Conservation (phyloP, 1,140 invertebrate species). For the Oscheius sp. region DNA sequence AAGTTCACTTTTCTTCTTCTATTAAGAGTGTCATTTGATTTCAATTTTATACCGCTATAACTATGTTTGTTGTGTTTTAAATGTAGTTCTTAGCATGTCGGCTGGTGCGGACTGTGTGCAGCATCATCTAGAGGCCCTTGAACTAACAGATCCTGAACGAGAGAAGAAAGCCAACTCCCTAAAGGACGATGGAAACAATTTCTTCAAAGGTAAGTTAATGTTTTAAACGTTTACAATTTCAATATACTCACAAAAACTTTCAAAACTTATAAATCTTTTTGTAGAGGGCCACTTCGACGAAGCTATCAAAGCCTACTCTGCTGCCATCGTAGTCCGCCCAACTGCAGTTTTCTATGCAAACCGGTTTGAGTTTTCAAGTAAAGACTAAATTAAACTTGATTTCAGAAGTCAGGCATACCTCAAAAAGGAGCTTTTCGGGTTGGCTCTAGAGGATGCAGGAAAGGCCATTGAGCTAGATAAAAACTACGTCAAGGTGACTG, state of each 20-base stretch:
- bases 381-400: conserved; percentile 17
- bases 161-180: conserved; percentile 71
- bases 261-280: no score
- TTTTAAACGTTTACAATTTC: conserved; percentile 16
- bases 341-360: conserved; percentile 74
- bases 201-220: conserved; percentile 75
- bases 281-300: conserved; percentile 82
- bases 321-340: conserved; percentile 84
- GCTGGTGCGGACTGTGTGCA: no score
- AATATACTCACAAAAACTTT: no score
- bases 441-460: conserved; percentile 83
- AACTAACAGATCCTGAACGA: conserved; percentile 18
- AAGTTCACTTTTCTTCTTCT: no score
- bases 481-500: conserved; percentile 75
- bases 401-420: conserved; percentile 90
- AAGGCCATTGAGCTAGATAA: conserved; percentile 85
- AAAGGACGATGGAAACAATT: conserved; percentile 79
- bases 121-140: no score
- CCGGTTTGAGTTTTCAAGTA: not conserved
- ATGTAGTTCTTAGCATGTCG: no score
- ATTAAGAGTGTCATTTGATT: no score
- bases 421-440: conserved; percentile 76
- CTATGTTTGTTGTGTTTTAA: no score
- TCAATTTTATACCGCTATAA: no score
- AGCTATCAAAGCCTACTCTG: conserved; percentile 83